Evolutionary conservation across 2,888 invertebrate genomes (phyloP).

Genomic region (Leptinotarsa haldemani): DNA sequence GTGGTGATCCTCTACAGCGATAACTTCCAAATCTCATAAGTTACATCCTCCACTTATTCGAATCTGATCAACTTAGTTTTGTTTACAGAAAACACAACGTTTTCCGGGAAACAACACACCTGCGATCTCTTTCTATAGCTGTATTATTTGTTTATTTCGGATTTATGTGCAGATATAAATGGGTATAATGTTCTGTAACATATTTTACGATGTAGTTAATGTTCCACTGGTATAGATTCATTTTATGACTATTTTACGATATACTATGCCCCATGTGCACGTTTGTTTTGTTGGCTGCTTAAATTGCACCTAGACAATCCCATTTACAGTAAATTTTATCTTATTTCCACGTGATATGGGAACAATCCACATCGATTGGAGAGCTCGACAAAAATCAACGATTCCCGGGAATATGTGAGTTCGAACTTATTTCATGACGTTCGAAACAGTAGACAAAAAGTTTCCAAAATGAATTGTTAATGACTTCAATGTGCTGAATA

Average conservation of each 20-base stretch:
- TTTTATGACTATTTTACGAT: constrained; percentile 24
- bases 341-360: constrained; percentile 7
- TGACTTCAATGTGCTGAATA: too few relatives aligned
- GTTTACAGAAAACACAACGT: background rate
- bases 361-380: background rate
- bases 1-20: too few relatives aligned
- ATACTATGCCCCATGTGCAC: constrained; percentile 13
- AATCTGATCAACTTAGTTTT: background rate
- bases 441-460: too few relatives aligned
- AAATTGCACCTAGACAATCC: constrained; percentile 17
- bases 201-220: constrained; percentile 14
- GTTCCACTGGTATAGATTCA: constrained; percentile 15
- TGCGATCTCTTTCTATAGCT: background rate
- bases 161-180: constrained; percentile 12
- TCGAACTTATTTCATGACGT: too few relatives aligned
- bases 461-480: too few relatives aligned
- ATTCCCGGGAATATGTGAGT: background rate
- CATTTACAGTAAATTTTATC: constrained; percentile 19
- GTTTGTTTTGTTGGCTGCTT: constrained; percentile 8
- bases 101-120: constrained; percentile 1
- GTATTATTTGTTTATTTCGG: constrained; percentile 9
- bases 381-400: background rate
- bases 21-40: background rate
- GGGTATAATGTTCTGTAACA: constrained; percentile 19
- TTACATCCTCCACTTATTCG: background rate